Base-by-base conservation (phyloP, 2,113 vertebrate genomes). In the Bubo scandiacus region DNA sequence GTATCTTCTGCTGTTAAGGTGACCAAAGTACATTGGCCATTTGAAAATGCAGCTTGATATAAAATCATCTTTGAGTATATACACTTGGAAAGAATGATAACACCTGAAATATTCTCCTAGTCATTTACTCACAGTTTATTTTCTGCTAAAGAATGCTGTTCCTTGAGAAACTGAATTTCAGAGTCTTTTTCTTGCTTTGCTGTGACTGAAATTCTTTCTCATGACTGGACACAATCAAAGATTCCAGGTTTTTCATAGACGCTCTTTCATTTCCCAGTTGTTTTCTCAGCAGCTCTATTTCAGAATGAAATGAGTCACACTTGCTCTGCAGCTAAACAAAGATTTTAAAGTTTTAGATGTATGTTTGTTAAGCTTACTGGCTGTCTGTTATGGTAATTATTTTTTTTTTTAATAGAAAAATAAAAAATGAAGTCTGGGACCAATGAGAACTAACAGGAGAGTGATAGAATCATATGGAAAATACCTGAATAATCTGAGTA, bases 261-360 rank as follows among this genome's bases (percentile, higher is more conserved):
- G 97, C 94, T 87, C 96, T 98, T 95, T 99, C 98, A 92, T 98
- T 98, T 94, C 82, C 96, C 86, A 98, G 97, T 93, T 99, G 98
- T 97, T 98, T 98, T 95, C 97, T 97, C 65, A 99, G 96, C 36
- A 98, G 91, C 68, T 98, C 98, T 94, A 92, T 94, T 98, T 99
- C 98, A 87, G 98, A 98, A 79, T 91, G 87, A 58, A 95, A 97
- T 22, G 97, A 96, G 70, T 98, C 95, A 92, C 97, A 96, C 58
- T 98, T 98, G 86, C 90, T 97, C 88, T 98, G 98, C 90, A 98
- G 92, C 98, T 98, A 80, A 89, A 88, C 14, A 96, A 95, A 95
- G 57, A 65, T 88, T 93, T 92, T 51, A 71, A 92, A 66, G 19
- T 88, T 86, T 83, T 30, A 62, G 38, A 34, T 54, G 11, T 47